A percentile compares a stretch with the other conserved stretches of the same genome.
phyloP scores from a whole-genome alignment of 2,888 invertebrate genomes.

The Lochmaea capreae region DNA sequence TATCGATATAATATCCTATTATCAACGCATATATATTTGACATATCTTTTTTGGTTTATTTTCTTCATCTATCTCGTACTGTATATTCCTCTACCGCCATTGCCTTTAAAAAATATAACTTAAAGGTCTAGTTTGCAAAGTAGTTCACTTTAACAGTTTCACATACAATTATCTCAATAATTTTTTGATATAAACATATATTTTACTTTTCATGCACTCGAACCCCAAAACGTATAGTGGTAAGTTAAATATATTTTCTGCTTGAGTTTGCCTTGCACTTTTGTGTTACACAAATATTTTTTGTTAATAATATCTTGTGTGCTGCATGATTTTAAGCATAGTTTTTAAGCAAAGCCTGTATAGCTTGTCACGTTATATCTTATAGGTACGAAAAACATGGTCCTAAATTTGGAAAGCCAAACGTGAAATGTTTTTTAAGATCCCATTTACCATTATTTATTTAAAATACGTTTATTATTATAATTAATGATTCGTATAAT shows the following conservation, averaged over 20 bases:
- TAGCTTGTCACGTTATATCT: neutral
- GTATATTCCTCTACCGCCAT: no score
- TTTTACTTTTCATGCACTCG: slow-evolving; percentile 3
- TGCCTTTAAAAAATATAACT: no score
- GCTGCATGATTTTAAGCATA: neutral
- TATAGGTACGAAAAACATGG: neutral
- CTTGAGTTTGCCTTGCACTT: slow-evolving; percentile 5
- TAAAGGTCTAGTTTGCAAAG: no score
- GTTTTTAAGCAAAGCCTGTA: neutral
- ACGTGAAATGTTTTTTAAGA: neutral
- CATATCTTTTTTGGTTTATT: neutral
- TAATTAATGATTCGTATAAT: neutral
- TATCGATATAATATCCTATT: slow-evolving; percentile 3
- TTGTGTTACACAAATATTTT: neutral
- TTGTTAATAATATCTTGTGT: neutral
- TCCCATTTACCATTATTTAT: no score
- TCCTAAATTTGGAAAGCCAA: neutral
- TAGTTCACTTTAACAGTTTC: no score
- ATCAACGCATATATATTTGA: neutral
- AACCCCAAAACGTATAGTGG: slow-evolving; percentile 1
- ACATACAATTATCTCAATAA: neutral
- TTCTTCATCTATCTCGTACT: neutral
- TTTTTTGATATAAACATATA: neutral
- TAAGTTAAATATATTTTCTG: slow-evolving; percentile 6
- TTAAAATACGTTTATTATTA: no score